Percentiles rank a stretch among this genome's conserved stretches.
These are phyloP conservation scores for fruit fly (Drosophila melanogaster) DNA, from an alignment of 1,140 invertebrate species.

Conservation along the genomic window Release_6_plus_ISO1_MT NT_033777.3:29610501-29611000, in stretches of 20 bases:
- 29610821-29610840: no score
- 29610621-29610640: conserved; percentile 18
- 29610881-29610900: not conserved
- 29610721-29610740: not conserved
- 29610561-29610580: conserved; percentile 60
- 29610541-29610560: conserved; percentile 50
- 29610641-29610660: conserved; percentile 18
- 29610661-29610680: not conserved
- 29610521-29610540: conserved; percentile 34
- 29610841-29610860: no score
- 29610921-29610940: conserved; percentile 2
- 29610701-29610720: not conserved
- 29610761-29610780: no score
- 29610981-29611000: conserved; percentile 14
- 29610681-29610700: no score
- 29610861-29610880: no score
- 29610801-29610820: no score
- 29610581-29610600: conserved; percentile 50
- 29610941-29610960: conserved; percentile 22
- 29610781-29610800: no score
- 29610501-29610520: conserved; percentile 4
- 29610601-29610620: conserved; percentile 29
- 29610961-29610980: conserved; percentile 30
- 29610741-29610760: no score
- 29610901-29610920: conserved; percentile 18